Conservation (phyloP, 2,888 invertebrate genomes). For the Cataglyphis rosenhaueri region DNA sequence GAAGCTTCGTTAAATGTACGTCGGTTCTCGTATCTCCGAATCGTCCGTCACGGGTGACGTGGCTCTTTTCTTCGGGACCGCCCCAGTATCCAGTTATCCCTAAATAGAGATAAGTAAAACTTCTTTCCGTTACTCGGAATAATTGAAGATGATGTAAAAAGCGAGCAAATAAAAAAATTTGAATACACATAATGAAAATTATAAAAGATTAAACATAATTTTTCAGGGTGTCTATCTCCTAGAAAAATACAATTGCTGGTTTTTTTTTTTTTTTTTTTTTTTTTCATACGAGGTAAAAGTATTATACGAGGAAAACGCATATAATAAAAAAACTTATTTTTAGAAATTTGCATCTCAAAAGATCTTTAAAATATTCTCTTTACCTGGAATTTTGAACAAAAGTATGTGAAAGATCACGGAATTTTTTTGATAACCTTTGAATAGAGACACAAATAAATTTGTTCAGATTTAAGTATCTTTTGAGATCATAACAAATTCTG, state of each 20-base stretch:
- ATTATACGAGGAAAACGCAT: too few relatives aligned
- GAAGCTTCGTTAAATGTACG: constrained; percentile 52
- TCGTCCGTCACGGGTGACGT: constrained; percentile 29
- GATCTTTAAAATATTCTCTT: too few relatives aligned
- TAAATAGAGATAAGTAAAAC: constrained; percentile 19
- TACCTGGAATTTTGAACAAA: too few relatives aligned
- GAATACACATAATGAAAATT: not conserved
- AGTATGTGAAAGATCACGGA: too few relatives aligned
- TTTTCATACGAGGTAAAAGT: too few relatives aligned
- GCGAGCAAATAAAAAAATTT: not conserved
- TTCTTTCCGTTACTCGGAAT: not conserved
- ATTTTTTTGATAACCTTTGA: too few relatives aligned
- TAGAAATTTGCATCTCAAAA: too few relatives aligned
- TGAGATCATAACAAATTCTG: not conserved
- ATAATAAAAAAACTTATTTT: too few relatives aligned
- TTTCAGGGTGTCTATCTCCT: not conserved
- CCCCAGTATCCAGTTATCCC: not conserved
- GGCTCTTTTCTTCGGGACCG: not conserved
- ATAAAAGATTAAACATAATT: not conserved
- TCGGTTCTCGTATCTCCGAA: constrained; percentile 11
- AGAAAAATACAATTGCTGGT: too few relatives aligned
- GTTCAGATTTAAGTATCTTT: not conserved
- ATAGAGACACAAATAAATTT: too few relatives aligned
- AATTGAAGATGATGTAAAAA: not conserved
- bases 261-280: too few relatives aligned